Base-by-base conservation (phyloP, 2,888 invertebrate species). In the Trichacis sp. region DNA sequence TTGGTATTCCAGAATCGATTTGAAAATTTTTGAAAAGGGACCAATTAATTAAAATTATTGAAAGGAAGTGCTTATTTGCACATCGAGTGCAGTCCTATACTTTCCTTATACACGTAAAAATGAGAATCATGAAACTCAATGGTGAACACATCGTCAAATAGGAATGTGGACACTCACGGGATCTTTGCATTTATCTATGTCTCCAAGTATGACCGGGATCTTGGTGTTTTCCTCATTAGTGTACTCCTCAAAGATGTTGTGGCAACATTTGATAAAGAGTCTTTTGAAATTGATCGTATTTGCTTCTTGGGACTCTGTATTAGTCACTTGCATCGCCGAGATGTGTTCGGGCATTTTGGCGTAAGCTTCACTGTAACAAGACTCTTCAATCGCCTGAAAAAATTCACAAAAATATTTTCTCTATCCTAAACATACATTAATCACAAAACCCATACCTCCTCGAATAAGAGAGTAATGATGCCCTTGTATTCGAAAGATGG, bases 341-440 rank as follows among this genome's bases (percentile, higher is more conserved):
- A 95, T 86, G 78, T 92, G 90, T 77, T 90, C 88, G 78, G 94
- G 94, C 89, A 98, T 91, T 43, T 90, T 88, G 1, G 97, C 97
- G 86, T 97, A 98, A 0, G 94, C 94, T 53, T 92, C 92, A 11
- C 96, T 94, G 84, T 96, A 98, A 75, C 91, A 94, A 0, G 97
- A 97, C 84, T 98, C 97, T 84, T 96, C 95, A 54, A 97, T 93
- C 17, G 97, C 93, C 87, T 88, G 76, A n/a, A n/a, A n/a, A n/a
- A n/a, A n/a, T n/a, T n/a, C n/a, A n/a, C n/a, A n/a, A n/a, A n/a
- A n/a, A n/a, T n/a, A n/a, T n/a, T n/a, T n/a, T n/a, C n/a, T n/a
- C n/a, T n/a, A n/a, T n/a, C n/a, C n/a, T n/a, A n/a, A n/a, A n/a
- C n/a, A n/a, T n/a, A n/a, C n/a, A n/a, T n/a, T n/a, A n/a, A n/a